Evolutionary conservation across 2,797 vertebrate genomes (phyloP).

Genomic region (Enteromius paludinosus): DNA sequence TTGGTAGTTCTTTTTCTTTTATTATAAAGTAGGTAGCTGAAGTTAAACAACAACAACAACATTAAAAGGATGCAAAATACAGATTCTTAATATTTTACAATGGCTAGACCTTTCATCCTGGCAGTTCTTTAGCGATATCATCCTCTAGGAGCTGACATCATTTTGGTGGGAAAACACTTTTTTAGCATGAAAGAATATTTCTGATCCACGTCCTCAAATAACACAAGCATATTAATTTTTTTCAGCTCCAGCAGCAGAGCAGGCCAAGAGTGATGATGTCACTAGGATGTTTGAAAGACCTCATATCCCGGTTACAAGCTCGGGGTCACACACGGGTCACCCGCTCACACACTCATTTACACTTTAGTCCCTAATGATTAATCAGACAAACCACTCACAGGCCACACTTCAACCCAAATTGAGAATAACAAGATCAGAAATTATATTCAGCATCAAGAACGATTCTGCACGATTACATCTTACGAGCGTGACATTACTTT

Average conservation of each 20-base stretch:
- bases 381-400: background rate
- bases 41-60: background rate
- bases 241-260: background rate
- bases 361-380: background rate
- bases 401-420: background rate
- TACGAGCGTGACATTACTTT: background rate
- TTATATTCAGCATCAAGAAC: background rate
- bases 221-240: background rate
- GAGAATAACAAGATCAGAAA: background rate
- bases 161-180: background rate
- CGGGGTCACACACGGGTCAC: constrained; percentile 18
- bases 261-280: background rate
- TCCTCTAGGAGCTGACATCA: background rate
- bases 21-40: too few species aligned
- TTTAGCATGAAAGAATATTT: background rate
- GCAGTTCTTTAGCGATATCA: background rate
- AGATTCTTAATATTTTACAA: background rate
- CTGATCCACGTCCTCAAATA: background rate
- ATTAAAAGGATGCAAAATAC: background rate
- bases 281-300: constrained; percentile 6
- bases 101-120: background rate
- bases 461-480: background rate
- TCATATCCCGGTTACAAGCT: background rate
- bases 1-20: too few species aligned
- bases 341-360: constrained; percentile 15